These are phyloP conservation scores for Fissipunctia ypsillon DNA, from an alignment of 2,888 invertebrate species.

Conservation along the genomic window DNA sequence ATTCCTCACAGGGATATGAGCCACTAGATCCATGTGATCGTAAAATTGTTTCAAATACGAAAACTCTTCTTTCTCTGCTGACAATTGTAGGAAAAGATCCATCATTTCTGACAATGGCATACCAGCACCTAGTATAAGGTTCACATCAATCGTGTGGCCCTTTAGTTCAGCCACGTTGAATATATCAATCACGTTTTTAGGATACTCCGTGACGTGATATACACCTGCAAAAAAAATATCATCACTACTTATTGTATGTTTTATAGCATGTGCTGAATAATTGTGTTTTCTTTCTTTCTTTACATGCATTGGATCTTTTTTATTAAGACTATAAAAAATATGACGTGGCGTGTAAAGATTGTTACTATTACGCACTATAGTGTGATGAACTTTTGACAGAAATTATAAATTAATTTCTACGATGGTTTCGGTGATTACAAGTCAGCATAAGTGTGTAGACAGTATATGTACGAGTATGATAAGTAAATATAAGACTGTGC, in stretches of 20 bases:
- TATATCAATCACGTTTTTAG: slow-evolving; percentile 81
- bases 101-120: slow-evolving; percentile 82
- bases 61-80: slow-evolving; percentile 85
- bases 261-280: too few species aligned
- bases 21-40: slow-evolving; percentile 92
- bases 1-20: slow-evolving; percentile 93
- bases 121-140: slow-evolving; percentile 82
- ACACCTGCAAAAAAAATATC: slow-evolving; percentile 75
- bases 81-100: slow-evolving; percentile 80
- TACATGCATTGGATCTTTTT: not conserved
- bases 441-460: too few species aligned
- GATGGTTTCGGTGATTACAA: too few species aligned
- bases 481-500: not conserved
- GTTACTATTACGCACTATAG: not conserved
- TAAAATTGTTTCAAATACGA: slow-evolving; percentile 91
- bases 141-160: slow-evolving; percentile 77
- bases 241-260: too few species aligned
- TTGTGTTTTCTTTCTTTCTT: not conserved
- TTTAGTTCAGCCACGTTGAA: slow-evolving; percentile 80
- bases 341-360: not conserved
- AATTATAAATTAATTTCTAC: not conserved
- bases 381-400: not conserved
- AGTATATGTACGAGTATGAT: not conserved
- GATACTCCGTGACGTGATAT: slow-evolving; percentile 80
- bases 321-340: not conserved